These are phyloP conservation scores for Pocillopora meandrina DNA, from an alignment of 92 coral and sea anemone genomes.

Conservation along the genomic window DNA sequence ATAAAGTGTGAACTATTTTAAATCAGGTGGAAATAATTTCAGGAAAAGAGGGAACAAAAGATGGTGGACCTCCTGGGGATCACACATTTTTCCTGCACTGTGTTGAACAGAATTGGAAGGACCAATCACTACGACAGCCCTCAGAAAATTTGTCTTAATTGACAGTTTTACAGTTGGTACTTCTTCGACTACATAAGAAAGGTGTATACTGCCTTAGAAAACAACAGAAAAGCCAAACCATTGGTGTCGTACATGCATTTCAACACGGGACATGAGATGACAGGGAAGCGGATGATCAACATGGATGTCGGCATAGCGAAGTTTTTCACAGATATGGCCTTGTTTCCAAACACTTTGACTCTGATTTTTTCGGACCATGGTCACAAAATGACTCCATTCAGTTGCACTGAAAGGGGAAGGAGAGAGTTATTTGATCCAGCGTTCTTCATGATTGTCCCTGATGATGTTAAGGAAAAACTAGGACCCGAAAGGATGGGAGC, in stretches of 20 bases:
- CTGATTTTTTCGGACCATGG: slow-evolving; percentile 4
- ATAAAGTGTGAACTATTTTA: background rate
- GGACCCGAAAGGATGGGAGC: slow-evolving; percentile 67
- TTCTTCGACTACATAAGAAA: too few species aligned
- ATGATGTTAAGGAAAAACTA: slow-evolving; percentile 58
- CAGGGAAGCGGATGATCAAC: too few species aligned
- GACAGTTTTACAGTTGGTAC: too few species aligned
- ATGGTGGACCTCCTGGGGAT: slow-evolving; percentile 61
- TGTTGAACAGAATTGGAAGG: slow-evolving; percentile 45
- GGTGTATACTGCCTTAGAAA: too few species aligned
- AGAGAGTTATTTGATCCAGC: slow-evolving; percentile 13
- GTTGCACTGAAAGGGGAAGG: slow-evolving; percentile 11
- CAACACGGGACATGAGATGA: too few species aligned
- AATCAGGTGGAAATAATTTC: slow-evolving; percentile 58
- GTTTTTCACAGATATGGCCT: slow-evolving; percentile 46
- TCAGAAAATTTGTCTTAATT: too few species aligned
- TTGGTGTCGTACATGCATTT: too few species aligned
- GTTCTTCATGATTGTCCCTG: slow-evolving; percentile 71
- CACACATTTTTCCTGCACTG: slow-evolving; percentile 73
- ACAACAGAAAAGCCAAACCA: too few species aligned
- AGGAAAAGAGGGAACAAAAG: slow-evolving; percentile 38
- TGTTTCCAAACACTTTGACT: background rate
- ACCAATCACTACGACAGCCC: slow-evolving; percentile 68
- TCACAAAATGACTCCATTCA: background rate
- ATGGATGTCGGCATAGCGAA: slow-evolving; percentile 64